A percentile compares a stretch with the other conserved stretches of the same genome.
Evolutionary conservation across 2,113 vertebrate genomes (phyloP).

Genomic region (Gobiocypris rarus): DNA sequence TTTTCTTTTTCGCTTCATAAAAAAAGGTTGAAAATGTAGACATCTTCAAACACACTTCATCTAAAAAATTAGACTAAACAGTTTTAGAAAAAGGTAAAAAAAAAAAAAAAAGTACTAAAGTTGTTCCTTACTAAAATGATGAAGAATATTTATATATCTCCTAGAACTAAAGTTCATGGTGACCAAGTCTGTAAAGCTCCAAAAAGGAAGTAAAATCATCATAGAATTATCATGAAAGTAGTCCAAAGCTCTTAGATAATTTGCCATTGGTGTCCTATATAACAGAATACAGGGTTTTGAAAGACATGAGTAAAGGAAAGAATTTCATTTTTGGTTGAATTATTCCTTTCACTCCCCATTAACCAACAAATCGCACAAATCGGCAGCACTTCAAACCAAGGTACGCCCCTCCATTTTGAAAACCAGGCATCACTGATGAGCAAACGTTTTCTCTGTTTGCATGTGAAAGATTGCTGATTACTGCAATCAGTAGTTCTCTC

Average conservation of each 20-base stretch:
- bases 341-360: conserved; percentile 52
- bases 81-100: no score
- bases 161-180: no score
- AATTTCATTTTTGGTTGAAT: not conserved
- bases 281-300: not conserved
- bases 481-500: conserved; percentile 65
- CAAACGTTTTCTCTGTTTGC: conserved; percentile 19
- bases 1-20: conserved; percentile 48
- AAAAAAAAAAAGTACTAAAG: not conserved
- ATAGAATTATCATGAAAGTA: not conserved
- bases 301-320: not conserved
- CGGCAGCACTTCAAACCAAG: not conserved
- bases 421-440: conserved; percentile 5
- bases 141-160: not conserved
- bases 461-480: conserved; percentile 66
- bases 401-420: conserved; percentile 3
- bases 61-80: no score
- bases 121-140: not conserved
- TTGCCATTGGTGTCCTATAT: not conserved
- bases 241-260: not conserved
- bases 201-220: not conserved
- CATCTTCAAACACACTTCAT: not conserved
- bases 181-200: not conserved
- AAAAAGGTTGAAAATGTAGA: not conserved
- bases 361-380: not conserved